These are phyloP conservation scores for Hydrozoanthus tunicans DNA, from an alignment of 64 coral and sea anemone species.

Conservation along the genomic window DNA sequence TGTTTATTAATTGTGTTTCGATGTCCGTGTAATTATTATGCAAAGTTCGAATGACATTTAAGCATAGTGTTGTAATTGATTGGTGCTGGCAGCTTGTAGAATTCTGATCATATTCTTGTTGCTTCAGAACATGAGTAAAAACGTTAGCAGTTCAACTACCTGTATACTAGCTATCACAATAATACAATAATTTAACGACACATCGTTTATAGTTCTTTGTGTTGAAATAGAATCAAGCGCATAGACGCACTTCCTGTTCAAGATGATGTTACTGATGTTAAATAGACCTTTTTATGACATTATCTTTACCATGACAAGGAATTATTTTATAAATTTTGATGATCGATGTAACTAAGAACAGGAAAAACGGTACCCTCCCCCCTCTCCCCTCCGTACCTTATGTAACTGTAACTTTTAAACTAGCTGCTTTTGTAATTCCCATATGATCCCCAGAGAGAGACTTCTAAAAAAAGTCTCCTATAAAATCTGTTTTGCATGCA, in stretches of 20 bases:
- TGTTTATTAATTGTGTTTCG: background rate
- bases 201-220: background rate
- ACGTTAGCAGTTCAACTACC: background rate
- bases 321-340: background rate
- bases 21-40: background rate
- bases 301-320: background rate
- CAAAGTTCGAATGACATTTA: background rate
- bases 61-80: background rate
- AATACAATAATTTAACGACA: background rate
- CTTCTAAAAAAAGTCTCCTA: no score
- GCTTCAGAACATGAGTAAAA: background rate
- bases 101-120: background rate
- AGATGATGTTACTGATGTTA: background rate
- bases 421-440: no score
- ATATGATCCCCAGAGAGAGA: no score
- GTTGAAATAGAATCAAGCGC: background rate
- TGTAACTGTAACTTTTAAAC: no score
- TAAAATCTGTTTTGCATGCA: no score
- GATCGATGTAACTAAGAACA: background rate
- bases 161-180: background rate
- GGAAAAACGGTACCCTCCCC: no score
- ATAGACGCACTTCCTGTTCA: slow-evolving; percentile 11
- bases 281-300: background rate
- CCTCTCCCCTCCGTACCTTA: no score
- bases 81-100: background rate